Evolutionary conservation across 2,888 invertebrate species (phyloP), one percentile per base, ranked within the genome.

Genomic region (Melanostoma mellinum): DNA sequence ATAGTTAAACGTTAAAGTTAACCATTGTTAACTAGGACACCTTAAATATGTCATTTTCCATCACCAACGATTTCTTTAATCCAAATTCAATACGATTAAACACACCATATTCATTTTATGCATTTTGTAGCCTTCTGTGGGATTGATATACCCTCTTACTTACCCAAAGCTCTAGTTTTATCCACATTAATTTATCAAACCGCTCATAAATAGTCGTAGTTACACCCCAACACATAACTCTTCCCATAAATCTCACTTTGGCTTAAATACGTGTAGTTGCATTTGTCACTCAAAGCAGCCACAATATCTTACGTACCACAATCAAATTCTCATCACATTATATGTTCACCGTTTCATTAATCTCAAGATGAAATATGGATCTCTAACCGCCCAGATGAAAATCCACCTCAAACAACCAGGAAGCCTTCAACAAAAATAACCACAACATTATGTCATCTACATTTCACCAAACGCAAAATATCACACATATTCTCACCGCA

Each of bases 371-470:
- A 74, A 74, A 74, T 68, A 63, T 79, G 61, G 55, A 63, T 46
- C 46, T 20, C 10, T 9, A 0, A 8, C 53, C 33, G 10, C 36
- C 20, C 38, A 36, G 3, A 0, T 6, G 10, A 61, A 53, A 9
- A 6, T 6, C 35, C 20, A 20, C 9, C 30, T 56, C n/a, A 36
- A 30, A 42, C 35, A 9, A 10, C 52, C n/a, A 42, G 32, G 6
- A 32, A 20, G 20, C 61, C 40, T 30, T 63, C 33, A 63, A 42
- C 40, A 30, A 36, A 71, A 76, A 58, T 20, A 63, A 67, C 77
- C 77, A 56, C 77, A 77, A 52, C 68, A 68, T 73, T 42, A 68
- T 77, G 56, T 63, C 56, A 72, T 50, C 61, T 72, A 38, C 81
- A 77, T 77, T 63, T 77, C 81, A 73, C 35, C 58, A 77, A 46